A percentile compares a stretch with the other conserved stretches of the same genome.
phyloP scores from a whole-genome alignment of 2,888 invertebrate species.

The Chloroclysta siterata region DNA sequence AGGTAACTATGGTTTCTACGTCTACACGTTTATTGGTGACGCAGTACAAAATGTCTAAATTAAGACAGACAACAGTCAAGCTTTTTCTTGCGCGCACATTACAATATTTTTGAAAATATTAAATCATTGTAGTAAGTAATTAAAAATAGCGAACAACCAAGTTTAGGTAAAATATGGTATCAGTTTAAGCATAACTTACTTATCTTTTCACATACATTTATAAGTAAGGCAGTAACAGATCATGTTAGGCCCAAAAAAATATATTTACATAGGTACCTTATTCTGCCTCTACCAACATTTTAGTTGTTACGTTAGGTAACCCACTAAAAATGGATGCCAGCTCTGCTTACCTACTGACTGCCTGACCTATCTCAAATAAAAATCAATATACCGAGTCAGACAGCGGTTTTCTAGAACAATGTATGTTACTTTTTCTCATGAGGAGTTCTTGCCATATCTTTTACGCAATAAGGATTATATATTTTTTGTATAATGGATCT shows the following conservation, averaged over 20 bases:
- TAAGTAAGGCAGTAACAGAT: no score
- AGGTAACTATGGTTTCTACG: not conserved
- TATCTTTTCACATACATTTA: no score
- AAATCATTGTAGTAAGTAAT: no score
- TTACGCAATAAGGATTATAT: not conserved
- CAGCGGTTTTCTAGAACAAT: constrained; percentile 5
- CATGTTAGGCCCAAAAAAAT: not conserved
- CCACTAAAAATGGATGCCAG: not conserved
- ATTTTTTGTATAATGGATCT: not conserved
- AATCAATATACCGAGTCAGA: constrained; percentile 23
- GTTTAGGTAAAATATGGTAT: no score
- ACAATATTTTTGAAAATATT: no score
- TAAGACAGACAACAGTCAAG: not conserved
- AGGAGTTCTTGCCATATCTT: not conserved
- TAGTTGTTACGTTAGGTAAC: no score
- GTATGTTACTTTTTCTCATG: not conserved
- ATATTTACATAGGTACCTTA: not conserved
- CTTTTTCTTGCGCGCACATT: no score
- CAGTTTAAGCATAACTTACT: no score
- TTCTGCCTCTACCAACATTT: no score
- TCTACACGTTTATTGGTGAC: not conserved
- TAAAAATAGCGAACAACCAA: no score
- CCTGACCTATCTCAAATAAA: constrained; percentile 35
- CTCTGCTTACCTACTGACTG: constrained; percentile 2
- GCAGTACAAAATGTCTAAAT: not conserved